Percentiles rank a stretch among this genome's conserved stretches.
These are phyloP conservation scores for Dicycla oo DNA, from an alignment of 2,888 invertebrate species.

Conservation along the genomic window DNA sequence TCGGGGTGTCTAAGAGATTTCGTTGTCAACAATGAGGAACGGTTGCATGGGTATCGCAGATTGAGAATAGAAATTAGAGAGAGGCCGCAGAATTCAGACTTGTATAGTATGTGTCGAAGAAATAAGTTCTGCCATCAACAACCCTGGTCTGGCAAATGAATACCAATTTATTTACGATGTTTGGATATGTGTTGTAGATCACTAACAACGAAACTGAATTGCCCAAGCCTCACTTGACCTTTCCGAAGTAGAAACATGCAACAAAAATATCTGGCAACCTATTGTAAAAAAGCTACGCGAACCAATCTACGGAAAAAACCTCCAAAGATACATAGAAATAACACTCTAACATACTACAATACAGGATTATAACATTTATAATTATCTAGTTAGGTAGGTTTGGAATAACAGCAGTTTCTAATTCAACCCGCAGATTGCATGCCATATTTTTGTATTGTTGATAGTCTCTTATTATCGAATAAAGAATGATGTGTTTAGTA, in stretches of 20 bases:
- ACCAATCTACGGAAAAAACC: neutral
- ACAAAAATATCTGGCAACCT: neutral
- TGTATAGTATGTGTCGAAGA: neutral
- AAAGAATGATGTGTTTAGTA: conserved; percentile 23
- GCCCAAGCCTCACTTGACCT: neutral
- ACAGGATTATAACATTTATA: too few relatives aligned
- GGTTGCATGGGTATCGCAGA: neutral
- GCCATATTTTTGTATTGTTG: neutral
- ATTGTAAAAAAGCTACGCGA: neutral
- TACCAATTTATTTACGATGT: neutral
- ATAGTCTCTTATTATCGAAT: neutral
- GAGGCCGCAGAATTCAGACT: neutral
- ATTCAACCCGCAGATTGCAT: conserved; percentile 2
- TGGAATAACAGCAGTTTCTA: neutral
- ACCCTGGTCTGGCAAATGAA: neutral
- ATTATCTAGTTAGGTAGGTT: neutral
- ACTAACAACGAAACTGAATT: neutral
- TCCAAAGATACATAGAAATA: neutral
- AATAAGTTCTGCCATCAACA: neutral
- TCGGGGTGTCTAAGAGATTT: neutral
- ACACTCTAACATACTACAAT: neutral
- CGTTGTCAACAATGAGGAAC: conserved; percentile 5
- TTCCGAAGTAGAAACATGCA: neutral
- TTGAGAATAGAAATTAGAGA: neutral
- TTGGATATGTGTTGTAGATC: neutral